A percentile compares a stretch with the other conserved stretches of the same genome.
Conservation (phyloP, 1,140 invertebrate species). For the Eumaeus atala region DNA sequence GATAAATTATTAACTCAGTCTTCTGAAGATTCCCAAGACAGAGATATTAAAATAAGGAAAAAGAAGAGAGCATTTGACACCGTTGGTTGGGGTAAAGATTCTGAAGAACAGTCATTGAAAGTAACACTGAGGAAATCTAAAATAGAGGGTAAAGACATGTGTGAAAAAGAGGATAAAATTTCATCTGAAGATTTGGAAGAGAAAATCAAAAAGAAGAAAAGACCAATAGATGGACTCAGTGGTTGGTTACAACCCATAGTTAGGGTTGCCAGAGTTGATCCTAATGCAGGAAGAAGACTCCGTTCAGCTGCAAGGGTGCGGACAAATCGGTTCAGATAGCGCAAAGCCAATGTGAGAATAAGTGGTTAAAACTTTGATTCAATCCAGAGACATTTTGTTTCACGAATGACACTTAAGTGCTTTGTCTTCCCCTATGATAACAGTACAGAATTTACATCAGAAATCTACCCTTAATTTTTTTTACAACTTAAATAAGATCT, state of each 20-base stretch:
- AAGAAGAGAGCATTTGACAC: background rate
- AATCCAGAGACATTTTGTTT: background rate
- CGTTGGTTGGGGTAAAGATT: slow-evolving; percentile 16
- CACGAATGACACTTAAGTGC: background rate
- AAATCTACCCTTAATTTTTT: no score
- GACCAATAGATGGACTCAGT: slow-evolving; percentile 29
- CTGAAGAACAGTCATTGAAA: slow-evolving; percentile 16
- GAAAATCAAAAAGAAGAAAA: slow-evolving; percentile 36
- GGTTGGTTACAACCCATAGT: slow-evolving; percentile 63
- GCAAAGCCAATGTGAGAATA: slow-evolving; percentile 20
- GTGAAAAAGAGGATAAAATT: slow-evolving; percentile 26
- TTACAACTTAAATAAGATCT: no score
- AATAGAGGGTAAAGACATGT: slow-evolving; percentile 18
- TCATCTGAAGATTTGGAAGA: slow-evolving; percentile 42
- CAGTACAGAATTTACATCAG: background rate
- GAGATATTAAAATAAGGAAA: background rate
- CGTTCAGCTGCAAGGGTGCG: slow-evolving; percentile 44
- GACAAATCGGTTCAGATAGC: slow-evolving; percentile 43
- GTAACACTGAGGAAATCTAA: slow-evolving; percentile 4
- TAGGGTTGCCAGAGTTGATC: slow-evolving; percentile 61
- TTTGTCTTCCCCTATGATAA: background rate
- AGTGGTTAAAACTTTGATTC: slow-evolving; percentile 20
- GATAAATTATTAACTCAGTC: slow-evolving; percentile 11
- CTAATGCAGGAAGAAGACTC: slow-evolving; percentile 38
- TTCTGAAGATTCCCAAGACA: slow-evolving; percentile 2